Percentiles rank a stretch among this genome's conserved stretches.
Conservation (phyloP, 2,888 invertebrate genomes). For the Apamea monoglypha region DNA sequence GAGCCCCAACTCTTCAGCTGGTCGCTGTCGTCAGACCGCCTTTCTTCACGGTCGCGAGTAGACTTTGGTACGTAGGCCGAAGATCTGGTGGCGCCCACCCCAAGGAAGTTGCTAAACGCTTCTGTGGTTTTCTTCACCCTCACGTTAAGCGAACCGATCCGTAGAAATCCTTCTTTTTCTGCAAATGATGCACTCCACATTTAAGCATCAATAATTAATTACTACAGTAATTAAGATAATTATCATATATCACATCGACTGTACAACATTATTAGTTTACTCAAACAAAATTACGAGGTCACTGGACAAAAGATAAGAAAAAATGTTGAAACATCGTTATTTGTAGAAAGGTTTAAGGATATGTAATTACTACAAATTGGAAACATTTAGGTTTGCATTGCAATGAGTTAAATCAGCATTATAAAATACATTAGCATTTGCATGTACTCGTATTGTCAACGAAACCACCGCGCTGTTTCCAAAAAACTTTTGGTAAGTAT, state of each 20-base stretch:
- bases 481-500: no score
- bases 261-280: constrained; percentile 10
- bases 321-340: not conserved
- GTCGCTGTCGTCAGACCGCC: constrained; percentile 88
- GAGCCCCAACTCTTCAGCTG: constrained; percentile 97
- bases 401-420: not conserved
- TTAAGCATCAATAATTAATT: constrained; percentile 12
- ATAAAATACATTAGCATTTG: not conserved
- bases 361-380: not conserved
- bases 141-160: constrained; percentile 97
- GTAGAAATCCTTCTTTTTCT: constrained; percentile 97
- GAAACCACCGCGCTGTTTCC: no score
- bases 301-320: constrained; percentile 8
- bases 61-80: constrained; percentile 87
- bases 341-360: not conserved
- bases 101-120: constrained; percentile 97
- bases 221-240: not conserved
- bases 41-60: constrained; percentile 79
- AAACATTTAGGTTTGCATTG: not conserved
- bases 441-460: no score
- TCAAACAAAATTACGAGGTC: not conserved
- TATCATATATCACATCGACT: not conserved
- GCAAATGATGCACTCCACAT: constrained; percentile 71
- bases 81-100: constrained; percentile 92
- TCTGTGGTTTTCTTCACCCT: constrained; percentile 98